Evolutionary conservation across 2,888 invertebrate genomes (phyloP), one percentile per base, ranked within the genome.

Genomic region (Falcaria lacertinaria): DNA sequence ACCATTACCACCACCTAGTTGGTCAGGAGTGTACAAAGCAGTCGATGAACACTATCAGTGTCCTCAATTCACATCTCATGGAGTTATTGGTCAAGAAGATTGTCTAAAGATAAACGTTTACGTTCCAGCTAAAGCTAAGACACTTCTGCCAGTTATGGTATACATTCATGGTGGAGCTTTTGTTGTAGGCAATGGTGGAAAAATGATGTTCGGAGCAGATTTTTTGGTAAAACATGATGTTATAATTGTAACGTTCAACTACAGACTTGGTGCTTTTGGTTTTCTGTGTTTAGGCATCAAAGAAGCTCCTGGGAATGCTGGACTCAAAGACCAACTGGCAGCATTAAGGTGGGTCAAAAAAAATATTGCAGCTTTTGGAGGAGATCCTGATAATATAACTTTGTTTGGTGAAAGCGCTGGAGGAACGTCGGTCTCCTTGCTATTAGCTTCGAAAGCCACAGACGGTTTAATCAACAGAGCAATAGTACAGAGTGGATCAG

Each of bases 331-430:
- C 42, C 88, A 88, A 52, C 61, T 87, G 33, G 83, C 85, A 33
- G 88, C 88, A n/a, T 56, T 89, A 8, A 76, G 67, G 49, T 89
- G 88, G 88, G 70, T 89, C 0, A 78, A 83, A 54, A 78, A 73
- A 46, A 89, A 88, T 52, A 84, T 89, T 14, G 81, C 72, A 15
- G 75, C 79, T 0, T 88, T 89, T 45, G 86, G 87, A 7, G 88
- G 88, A 6, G 84, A 89, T 50, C 79, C 82, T 4, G 75, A 88
- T 28, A 83, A 85, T 58, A 53, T 89, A 1, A 88, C 88, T 0
- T 11, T 86, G 2, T 88, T 88, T 51, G 88, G 88, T 4, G 81
- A 86, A 60, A 88, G 88, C 41, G 88, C 88, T 39, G 88, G 88
- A 15, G 86, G 67, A 0, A 66, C 76, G 0, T 86, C 86, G 0